Evolutionary conservation across 1,140 invertebrate species (phyloP).

Genomic region (Ridgeia piscesae): DNA sequence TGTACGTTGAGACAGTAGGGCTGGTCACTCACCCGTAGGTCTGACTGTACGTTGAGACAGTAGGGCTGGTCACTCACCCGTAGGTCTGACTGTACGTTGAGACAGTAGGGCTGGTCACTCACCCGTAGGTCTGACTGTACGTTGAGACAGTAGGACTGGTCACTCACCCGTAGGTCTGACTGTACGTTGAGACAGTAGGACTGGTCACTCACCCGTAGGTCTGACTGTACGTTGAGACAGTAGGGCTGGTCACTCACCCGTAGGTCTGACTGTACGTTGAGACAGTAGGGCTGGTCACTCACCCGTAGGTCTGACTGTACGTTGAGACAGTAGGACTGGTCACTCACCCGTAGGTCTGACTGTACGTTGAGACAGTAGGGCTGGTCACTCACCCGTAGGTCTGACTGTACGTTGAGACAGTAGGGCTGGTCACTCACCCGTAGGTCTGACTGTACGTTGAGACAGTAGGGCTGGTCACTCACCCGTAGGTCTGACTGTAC

Average conservation of each 20-base stretch:
- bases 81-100: conserved; percentile 82
- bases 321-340: conserved; percentile 93
- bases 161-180: conserved; percentile 77
- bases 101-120: conserved; percentile 89
- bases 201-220: conserved; percentile 83
- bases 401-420: conserved; percentile 82
- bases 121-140: conserved; percentile 84
- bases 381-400: conserved; percentile 87
- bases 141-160: conserved; percentile 93
- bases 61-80: conserved; percentile 89
- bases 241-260: conserved; percentile 89
- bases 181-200: conserved; percentile 91
- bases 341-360: conserved; percentile 77
- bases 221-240: conserved; percentile 82
- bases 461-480: too few species aligned
- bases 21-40: conserved; percentile 78
- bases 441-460: conserved; percentile 68
- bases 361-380: conserved; percentile 91
- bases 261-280: conserved; percentile 82
- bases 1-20: too few species aligned
- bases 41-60: conserved; percentile 82
- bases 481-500: conserved; percentile 84
- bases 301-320: conserved; percentile 84
- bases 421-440: conserved; percentile 99
- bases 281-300: conserved; percentile 89